A percentile compares a stretch with the other conserved stretches of the same genome.
phyloP scores from a whole-genome alignment of 2,113 vertebrate species.

The Serranochromis macrocephalus region DNA sequence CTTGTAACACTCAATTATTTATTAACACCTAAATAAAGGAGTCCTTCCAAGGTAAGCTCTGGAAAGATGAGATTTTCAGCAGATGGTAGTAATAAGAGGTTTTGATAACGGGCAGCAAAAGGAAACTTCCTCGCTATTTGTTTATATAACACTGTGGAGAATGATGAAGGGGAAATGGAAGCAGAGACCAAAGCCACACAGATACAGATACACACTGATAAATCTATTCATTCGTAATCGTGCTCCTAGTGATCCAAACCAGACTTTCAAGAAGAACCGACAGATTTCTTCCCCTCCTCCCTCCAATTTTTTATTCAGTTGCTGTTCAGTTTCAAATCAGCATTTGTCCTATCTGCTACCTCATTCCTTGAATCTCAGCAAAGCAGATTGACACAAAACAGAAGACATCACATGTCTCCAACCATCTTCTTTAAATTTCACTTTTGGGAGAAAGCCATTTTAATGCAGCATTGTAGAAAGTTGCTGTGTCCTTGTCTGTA shows the following conservation, averaged over 20 bases:
- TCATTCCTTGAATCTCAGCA: conserved; percentile 21
- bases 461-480: not conserved
- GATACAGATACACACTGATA: not conserved
- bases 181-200: not conserved
- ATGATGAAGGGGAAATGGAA: not conserved
- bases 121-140: not conserved
- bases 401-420: conserved; percentile 18
- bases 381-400: conserved; percentile 35
- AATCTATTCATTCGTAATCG: not conserved
- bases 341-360: not conserved
- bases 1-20: conserved; percentile 61
- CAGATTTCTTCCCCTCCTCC: not conserved
- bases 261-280: conserved; percentile 7
- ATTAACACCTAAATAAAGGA: conserved; percentile 61
- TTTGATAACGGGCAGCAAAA: not conserved
- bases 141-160: conserved; percentile 1
- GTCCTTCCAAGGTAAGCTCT: conserved; percentile 23
- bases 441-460: not conserved
- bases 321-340: conserved; percentile 36
- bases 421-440: not conserved
- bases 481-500: not conserved
- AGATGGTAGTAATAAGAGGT: not conserved
- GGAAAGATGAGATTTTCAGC: not conserved
- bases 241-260: conserved; percentile 19
- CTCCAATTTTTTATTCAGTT: not conserved